These are phyloP conservation scores for Tinamus guttatus DNA, from an alignment of 2,113 vertebrate genomes.

Conservation along the genomic window DNA sequence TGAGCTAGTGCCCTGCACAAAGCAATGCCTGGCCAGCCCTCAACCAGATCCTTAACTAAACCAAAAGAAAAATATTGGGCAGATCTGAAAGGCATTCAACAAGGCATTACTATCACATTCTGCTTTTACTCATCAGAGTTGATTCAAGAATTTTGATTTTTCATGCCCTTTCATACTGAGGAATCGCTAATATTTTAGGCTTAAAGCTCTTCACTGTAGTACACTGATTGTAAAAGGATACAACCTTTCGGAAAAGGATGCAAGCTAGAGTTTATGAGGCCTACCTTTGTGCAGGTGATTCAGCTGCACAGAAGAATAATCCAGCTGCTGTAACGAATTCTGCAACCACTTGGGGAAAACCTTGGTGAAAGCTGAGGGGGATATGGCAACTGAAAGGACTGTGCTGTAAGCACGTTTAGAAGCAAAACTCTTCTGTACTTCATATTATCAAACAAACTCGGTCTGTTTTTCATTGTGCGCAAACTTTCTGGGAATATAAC, in stretches of 20 bases:
- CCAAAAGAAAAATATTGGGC: background rate
- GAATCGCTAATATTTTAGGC: background rate
- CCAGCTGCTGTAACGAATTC: background rate
- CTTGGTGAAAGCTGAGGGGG: fast-evolving
- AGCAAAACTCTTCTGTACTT: background rate
- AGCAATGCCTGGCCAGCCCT: background rate
- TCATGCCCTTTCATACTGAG: background rate
- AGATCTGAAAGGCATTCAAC: no score
- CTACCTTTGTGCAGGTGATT: background rate
- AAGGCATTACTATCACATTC: no score
- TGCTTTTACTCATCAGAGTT: background rate
- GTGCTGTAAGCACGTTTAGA: background rate
- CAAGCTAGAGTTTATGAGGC: fast-evolving
- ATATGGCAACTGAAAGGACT: background rate
- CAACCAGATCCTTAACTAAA: background rate
- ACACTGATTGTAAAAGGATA: background rate
- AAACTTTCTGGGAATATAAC: background rate
- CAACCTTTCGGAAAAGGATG: background rate
- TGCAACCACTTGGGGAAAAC: background rate
- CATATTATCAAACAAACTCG: background rate
- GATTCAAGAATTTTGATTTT: background rate
- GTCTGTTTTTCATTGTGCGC: background rate
- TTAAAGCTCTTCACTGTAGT: background rate
- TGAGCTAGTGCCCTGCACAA: background rate
- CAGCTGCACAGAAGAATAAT: background rate